Evolutionary conservation across 2,888 invertebrate species (phyloP), one percentile per base, ranked within the genome.

Genomic region (Erebia ligea): DNA sequence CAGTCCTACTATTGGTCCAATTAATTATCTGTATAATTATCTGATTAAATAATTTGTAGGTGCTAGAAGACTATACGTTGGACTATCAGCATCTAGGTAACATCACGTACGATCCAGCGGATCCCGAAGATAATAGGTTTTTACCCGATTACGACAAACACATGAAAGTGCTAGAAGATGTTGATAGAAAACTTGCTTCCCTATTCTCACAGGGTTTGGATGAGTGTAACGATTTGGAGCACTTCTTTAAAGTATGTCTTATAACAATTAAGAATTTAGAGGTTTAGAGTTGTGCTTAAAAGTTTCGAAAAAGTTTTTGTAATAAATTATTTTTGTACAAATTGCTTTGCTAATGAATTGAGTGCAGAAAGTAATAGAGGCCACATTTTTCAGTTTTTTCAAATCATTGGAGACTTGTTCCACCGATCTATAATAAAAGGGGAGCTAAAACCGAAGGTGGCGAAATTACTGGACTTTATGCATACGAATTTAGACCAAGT

Each of bases 181-280:
- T 97, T 67, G 98, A 98, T 82, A 94, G 96, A 72, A 93, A 96
- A 73, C 91, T 98, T 52, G 97, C 97, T 0, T 95, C 97, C 19
- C 95, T 98, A 74, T 97, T 98, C 80, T 94, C 95, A 13, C 96
- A 96, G 81, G 97, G 96, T 0, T 96, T 98, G 77, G 96, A 96
- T 70, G 98, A 98, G 80, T 97, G 97, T 77, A 85, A 89, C 54
- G 91, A 90, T 71, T 78, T 92, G 71, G 86, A 89, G 70, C 90
- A 91, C 76, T 89, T 93, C 76, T 94, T 83, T 70, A 94, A 94
- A 86, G 94, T 90, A 76, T 40, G 62, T 64, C 50, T 68, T 6
- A 15, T n/a, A 15, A 8, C 17, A 6, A n/a, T 8, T n/a, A 52
- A n/a, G 17, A 17, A n/a, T 8, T 52, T n/a, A n/a, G n/a, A 15